Conservation (phyloP, 2,113 vertebrate species). For the Atlantisia rogersi region DNA sequence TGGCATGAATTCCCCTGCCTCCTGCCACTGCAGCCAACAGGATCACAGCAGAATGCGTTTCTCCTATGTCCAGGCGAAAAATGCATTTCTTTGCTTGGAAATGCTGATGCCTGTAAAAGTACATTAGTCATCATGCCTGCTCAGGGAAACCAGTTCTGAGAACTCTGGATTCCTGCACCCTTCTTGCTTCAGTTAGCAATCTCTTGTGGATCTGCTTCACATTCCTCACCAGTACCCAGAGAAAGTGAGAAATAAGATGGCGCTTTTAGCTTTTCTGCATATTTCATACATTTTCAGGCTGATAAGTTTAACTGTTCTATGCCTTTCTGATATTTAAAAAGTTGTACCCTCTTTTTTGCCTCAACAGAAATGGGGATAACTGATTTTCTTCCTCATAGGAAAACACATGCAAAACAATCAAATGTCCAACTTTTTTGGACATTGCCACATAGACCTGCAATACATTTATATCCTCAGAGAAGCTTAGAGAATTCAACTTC, state of each 20-base stretch:
- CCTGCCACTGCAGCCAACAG: constrained; percentile 15
- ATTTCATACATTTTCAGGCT: not conserved
- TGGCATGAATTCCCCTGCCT: constrained; percentile 21
- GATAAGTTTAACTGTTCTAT: not conserved
- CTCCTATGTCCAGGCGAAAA: not conserved
- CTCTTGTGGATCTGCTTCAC: not conserved
- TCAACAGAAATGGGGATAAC: not conserved
- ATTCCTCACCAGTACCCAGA: not conserved
- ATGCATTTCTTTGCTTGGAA: not conserved
- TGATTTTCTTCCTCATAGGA: not conserved
- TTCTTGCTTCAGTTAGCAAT: not conserved
- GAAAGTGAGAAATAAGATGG: not conserved
- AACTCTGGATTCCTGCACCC: not conserved
- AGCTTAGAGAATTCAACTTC: not conserved
- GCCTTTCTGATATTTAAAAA: not conserved
- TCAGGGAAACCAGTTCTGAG: not conserved
- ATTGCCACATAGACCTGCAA: not conserved
- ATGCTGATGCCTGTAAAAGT: not conserved
- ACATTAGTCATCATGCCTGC: constrained; percentile 14
- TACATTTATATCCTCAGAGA: not conserved
- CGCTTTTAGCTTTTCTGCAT: not conserved
- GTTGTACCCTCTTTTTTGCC: not conserved
- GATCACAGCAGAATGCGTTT: constrained; percentile 25
- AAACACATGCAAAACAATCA: not conserved
- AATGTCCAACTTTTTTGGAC: not conserved